Conservation (phyloP, 2,113 vertebrate species). For the Gnathonemus longibarbis region DNA sequence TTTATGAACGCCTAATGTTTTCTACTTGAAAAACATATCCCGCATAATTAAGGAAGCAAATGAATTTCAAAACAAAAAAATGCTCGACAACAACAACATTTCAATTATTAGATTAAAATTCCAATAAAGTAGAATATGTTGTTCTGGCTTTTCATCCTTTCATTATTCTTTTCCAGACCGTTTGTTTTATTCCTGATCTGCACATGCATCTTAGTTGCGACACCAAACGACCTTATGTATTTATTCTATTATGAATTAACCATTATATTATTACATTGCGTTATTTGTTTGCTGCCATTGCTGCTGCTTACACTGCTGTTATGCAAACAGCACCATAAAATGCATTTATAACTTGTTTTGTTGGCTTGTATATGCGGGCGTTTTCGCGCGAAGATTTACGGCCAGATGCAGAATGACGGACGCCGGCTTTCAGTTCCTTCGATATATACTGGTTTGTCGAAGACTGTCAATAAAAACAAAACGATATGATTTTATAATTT, state of each 20-base stretch:
- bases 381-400: neutral
- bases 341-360: conserved; percentile 4
- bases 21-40: neutral
- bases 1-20: conserved; percentile 19
- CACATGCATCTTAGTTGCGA: neutral
- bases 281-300: neutral
- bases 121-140: conserved; percentile 14
- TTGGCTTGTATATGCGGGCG: neutral
- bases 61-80: conserved; percentile 5
- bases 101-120: conserved; percentile 16
- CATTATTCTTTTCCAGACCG: neutral
- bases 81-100: neutral
- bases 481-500: neutral
- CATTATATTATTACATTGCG: neutral
- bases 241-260: neutral
- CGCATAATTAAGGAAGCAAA: conserved; percentile 4
- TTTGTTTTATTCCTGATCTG: neutral
- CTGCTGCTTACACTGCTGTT: neutral
- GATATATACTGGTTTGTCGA: neutral
- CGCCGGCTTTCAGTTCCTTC: neutral
- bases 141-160: neutral
- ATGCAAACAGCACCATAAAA: neutral
- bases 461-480: neutral
- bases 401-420: neutral
- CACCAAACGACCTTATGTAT: neutral